phyloP scores from a whole-genome alignment of 2,797 vertebrate species.

The Hydrophis major region DNA sequence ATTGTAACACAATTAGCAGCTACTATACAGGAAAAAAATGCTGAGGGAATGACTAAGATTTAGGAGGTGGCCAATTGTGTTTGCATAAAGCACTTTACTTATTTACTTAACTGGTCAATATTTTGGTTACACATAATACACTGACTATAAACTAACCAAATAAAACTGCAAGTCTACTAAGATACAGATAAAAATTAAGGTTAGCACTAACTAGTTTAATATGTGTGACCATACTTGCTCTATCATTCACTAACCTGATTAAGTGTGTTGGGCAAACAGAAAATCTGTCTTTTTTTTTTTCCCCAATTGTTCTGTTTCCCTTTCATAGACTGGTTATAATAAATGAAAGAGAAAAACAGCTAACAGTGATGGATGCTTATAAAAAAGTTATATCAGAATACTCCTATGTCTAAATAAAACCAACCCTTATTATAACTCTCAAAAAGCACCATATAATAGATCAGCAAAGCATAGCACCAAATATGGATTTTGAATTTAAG shows the following conservation, averaged over 20 bases:
- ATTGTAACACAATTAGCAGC: neutral
- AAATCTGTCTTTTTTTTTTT: neutral
- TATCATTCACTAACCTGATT: neutral
- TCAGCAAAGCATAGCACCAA: constrained; percentile 56
- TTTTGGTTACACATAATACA: neutral
- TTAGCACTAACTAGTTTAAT: neutral
- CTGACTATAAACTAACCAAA: neutral
- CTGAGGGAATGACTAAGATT: neutral
- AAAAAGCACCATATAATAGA: constrained; percentile 47
- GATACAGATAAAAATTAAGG: neutral
- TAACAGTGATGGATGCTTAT: neutral
- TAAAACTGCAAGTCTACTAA: neutral
- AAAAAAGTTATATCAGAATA: constrained; percentile 24
- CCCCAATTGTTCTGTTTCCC: neutral
- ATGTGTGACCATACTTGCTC: neutral
- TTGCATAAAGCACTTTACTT: neutral
- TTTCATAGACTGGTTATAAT: neutral
- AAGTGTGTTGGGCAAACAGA: neutral
- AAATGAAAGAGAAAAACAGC: neutral
- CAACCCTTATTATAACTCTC: constrained; percentile 41
- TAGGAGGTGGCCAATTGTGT: neutral
- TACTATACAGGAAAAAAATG: neutral
- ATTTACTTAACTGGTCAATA: neutral
- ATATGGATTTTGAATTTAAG: constrained; percentile 67
- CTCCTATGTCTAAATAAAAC: constrained; percentile 51